Percentiles rank a stretch among this genome's conserved stretches.
These are phyloP conservation scores for Petrophora chlorosata DNA, from an alignment of 2,888 invertebrate genomes.

Conservation along the genomic window DNA sequence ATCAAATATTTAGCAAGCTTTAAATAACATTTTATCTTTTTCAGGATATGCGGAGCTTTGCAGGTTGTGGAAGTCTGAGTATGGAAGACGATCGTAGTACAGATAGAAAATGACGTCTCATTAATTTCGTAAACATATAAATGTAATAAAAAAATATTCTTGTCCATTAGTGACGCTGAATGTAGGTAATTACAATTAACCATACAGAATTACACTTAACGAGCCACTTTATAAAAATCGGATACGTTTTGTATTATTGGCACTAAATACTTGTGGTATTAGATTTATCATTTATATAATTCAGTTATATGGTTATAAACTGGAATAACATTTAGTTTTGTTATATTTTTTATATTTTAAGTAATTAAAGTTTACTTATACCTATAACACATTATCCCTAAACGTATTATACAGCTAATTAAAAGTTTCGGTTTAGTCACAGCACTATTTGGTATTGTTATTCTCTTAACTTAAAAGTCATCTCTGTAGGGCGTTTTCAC, in stretches of 20 bases:
- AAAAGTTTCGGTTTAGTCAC: constrained; percentile 2
- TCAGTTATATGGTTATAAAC: no score
- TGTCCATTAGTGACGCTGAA: not conserved
- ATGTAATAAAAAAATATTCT: no score
- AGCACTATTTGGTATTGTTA: constrained; percentile 7
- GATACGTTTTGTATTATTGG: constrained; percentile 1
- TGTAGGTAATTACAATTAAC: not conserved
- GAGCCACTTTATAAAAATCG: not conserved
- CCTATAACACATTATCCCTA: not conserved
- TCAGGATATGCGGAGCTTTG: no score
- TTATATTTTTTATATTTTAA: no score
- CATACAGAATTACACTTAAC: not conserved
- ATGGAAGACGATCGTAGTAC: not conserved
- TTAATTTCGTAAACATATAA: no score
- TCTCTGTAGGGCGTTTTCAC: not conserved
- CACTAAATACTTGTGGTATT: not conserved
- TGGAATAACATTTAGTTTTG: no score
- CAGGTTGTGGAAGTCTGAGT: not conserved
- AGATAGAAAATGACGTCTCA: no score
- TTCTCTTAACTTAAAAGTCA: not conserved
- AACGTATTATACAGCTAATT: not conserved
- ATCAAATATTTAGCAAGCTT: no score
- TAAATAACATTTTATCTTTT: no score
- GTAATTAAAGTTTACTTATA: constrained; percentile 1
- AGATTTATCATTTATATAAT: not conserved